Evolutionary conservation across 2,113 vertebrate genomes (phyloP).

Genomic region (Isichthys henryi): DNA sequence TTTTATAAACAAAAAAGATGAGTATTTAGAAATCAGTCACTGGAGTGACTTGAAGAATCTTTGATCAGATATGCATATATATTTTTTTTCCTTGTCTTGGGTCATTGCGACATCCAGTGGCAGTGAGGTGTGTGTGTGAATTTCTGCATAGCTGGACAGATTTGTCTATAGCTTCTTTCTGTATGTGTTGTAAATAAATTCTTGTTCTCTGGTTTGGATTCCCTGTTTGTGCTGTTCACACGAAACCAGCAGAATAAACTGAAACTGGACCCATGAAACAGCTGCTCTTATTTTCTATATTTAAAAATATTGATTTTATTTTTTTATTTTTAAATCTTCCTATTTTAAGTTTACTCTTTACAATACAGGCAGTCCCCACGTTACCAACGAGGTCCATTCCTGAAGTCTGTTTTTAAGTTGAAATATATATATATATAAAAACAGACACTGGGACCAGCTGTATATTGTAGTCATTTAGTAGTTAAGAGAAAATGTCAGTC

Average conservation of each 20-base stretch:
- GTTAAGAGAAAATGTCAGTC: background rate
- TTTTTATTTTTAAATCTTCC: too few species aligned
- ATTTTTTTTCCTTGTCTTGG: background rate
- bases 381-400: background rate
- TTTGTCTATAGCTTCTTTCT: background rate
- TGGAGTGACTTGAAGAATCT: constrained; percentile 5
- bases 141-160: background rate
- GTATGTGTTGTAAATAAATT: background rate
- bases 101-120: background rate
- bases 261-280: background rate
- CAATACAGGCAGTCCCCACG: background rate
- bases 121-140: background rate
- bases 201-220: background rate
- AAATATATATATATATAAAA: too few species aligned
- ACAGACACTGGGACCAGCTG: background rate
- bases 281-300: background rate
- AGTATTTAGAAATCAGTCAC: constrained; percentile 1
- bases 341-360: background rate
- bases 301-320: background rate
- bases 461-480: background rate
- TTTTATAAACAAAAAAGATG: background rate
- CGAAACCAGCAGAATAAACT: background rate
- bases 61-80: background rate
- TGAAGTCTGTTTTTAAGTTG: background rate
- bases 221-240: background rate